phyloP scores from a whole-genome alignment of 1,140 invertebrate species.

The Drosophila ohnishii region DNA sequence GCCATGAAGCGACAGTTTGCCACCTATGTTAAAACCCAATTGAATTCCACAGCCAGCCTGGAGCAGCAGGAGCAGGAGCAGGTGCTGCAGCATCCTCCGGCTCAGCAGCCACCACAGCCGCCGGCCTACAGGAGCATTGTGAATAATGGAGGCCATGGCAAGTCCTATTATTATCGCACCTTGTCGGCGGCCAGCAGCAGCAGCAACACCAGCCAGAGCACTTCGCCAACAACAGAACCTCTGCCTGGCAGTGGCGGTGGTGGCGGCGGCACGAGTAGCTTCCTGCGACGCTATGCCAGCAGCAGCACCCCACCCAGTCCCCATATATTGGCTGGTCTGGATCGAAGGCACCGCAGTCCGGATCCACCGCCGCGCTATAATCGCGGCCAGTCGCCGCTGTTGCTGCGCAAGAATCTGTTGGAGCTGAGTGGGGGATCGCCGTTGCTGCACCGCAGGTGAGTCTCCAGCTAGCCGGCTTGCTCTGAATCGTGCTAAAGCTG shows the following conservation, averaged over 20 bases:
- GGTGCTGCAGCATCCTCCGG: slow-evolving; percentile 7
- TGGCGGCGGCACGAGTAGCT: slow-evolving; percentile 14
- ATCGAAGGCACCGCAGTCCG: slow-evolving; percentile 85
- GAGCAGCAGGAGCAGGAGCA: slow-evolving; percentile 52
- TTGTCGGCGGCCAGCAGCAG: slow-evolving; percentile 72
- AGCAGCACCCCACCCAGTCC: slow-evolving; percentile 64
- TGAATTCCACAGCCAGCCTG: slow-evolving; percentile 82
- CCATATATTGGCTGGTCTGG: slow-evolving; percentile 69
- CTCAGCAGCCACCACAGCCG: slow-evolving; percentile 59
- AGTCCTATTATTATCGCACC: slow-evolving; percentile 74
- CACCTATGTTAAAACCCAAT: slow-evolving; percentile 90
- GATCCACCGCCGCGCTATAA: slow-evolving; percentile 88
- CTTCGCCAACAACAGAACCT: slow-evolving; percentile 71
- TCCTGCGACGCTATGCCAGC: slow-evolving; percentile 11
- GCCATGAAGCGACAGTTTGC: slow-evolving; percentile 88
- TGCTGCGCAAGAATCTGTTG: slow-evolving; percentile 86
- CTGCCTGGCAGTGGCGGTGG: slow-evolving; percentile 35
- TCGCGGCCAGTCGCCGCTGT: slow-evolving; percentile 86
- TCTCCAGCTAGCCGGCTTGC: not conserved
- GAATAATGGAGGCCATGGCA: slow-evolving; percentile 29
- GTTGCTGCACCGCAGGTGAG: slow-evolving; percentile 86
- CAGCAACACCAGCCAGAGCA: slow-evolving; percentile 72
- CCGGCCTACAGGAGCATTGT: slow-evolving; percentile 59
- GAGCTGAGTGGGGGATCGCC: slow-evolving; percentile 84
- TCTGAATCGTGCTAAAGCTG: slow-evolving; percentile 6